A percentile compares a stretch with the other conserved stretches of the same genome.
These are phyloP conservation scores for Ophonus ardosiacus DNA, from an alignment of 2,888 invertebrate species.

Conservation along the genomic window DNA sequence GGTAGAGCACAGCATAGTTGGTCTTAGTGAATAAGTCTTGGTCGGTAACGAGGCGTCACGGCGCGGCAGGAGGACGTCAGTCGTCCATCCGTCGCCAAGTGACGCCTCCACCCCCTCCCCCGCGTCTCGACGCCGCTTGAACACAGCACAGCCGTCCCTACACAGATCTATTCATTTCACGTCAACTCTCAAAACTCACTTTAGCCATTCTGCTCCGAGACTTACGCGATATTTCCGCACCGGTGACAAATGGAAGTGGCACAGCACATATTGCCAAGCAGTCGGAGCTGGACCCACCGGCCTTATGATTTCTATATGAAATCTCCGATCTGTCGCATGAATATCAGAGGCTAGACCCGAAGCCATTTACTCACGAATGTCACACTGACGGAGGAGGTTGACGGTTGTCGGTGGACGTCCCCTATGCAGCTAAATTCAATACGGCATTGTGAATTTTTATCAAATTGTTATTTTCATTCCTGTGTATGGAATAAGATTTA, in stretches of 20 bases:
- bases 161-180: constrained; percentile 63
- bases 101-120: neutral
- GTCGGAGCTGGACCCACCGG: neutral
- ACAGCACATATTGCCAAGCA: constrained; percentile 61
- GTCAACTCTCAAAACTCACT: constrained; percentile 63
- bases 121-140: constrained; percentile 39
- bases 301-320: constrained; percentile 63
- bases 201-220: constrained; percentile 45
- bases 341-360: constrained; percentile 25
- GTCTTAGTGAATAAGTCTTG: neutral
- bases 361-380: constrained; percentile 49
- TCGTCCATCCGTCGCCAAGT: constrained; percentile 28
- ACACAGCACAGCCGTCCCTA: neutral
- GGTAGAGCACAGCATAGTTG: neutral
- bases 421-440: constrained; percentile 27
- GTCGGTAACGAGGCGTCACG: constrained; percentile 46
- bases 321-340: constrained; percentile 50
- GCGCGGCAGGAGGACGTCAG: constrained; percentile 12
- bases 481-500: neutral
- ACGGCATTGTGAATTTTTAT: constrained; percentile 53
- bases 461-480: constrained; percentile 43
- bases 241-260: constrained; percentile 69
- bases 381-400: constrained; percentile 5
- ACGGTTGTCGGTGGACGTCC: neutral
- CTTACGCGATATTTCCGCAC: constrained; percentile 51